These are phyloP conservation scores for Sycobia sp. DNA, from an alignment of 1,140 invertebrate species.

Conservation along the genomic window DNA sequence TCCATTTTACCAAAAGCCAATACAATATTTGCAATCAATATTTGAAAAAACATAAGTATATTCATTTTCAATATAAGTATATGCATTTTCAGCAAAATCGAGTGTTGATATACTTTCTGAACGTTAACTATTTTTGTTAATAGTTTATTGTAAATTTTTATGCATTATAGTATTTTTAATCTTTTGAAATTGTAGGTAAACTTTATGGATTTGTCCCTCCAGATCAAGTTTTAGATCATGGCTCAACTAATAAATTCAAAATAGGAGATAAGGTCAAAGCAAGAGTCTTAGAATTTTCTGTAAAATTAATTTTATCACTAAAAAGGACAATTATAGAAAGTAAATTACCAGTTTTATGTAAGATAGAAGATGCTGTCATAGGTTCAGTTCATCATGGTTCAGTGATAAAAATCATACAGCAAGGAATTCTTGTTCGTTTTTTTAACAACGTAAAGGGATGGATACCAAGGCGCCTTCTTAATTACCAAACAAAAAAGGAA, in stretches of 20 bases:
- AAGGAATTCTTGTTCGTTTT: constrained; percentile 66
- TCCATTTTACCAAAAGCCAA: no score
- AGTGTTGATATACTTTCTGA: no score
- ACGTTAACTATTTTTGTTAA: no score
- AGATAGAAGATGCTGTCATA: constrained; percentile 58
- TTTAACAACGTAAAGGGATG: constrained; percentile 66
- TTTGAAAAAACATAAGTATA: no score
- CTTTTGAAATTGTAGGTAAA: constrained; percentile 33
- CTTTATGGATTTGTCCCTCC: constrained; percentile 51
- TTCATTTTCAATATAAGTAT: no score
- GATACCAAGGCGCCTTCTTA: constrained; percentile 62
- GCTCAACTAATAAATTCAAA: constrained; percentile 49
- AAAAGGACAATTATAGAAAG: constrained; percentile 65
- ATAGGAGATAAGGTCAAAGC: constrained; percentile 60
- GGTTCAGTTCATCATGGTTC: constrained; percentile 65
- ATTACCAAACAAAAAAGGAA: constrained; percentile 54
- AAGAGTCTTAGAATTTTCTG: constrained; percentile 61
- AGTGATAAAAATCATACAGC: constrained; percentile 57
- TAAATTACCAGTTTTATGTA: constrained; percentile 58
- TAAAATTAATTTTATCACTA: constrained; percentile 61
- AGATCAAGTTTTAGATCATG: constrained; percentile 44
- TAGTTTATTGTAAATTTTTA: not conserved
- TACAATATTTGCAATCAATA: no score
- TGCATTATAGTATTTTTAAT: not conserved
- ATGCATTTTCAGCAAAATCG: no score